phyloP scores from a whole-genome alignment of 2,888 invertebrate species.

The Argyra leucocephala region DNA sequence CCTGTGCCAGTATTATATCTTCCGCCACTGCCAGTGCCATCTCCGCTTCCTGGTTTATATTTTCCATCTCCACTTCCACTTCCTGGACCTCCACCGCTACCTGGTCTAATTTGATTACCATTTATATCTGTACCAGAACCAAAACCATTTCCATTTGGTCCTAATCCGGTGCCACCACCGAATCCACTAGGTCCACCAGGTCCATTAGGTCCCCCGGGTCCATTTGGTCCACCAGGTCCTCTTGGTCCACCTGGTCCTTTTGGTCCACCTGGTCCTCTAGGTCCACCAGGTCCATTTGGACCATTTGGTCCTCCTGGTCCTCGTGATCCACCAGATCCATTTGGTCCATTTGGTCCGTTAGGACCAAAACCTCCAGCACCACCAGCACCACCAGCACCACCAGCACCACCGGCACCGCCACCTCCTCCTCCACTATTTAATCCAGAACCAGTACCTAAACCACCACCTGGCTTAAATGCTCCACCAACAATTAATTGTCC shows the following conservation, averaged over 20 bases:
- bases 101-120: neutral
- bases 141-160: neutral
- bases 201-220: conserved; percentile 21
- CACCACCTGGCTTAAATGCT: conserved; percentile 27
- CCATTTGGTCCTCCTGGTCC: conserved; percentile 20
- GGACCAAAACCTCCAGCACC: conserved; percentile 23
- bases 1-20: conserved; percentile 16
- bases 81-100: neutral
- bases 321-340: conserved; percentile 21
- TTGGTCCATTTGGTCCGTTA: conserved; percentile 23
- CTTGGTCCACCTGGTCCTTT: neutral
- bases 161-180: conserved; percentile 10
- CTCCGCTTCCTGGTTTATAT: conserved; percentile 15
- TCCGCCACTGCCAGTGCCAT: conserved; percentile 17
- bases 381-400: conserved; percentile 20
- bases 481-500: conserved; percentile 18
- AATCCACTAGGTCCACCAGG: conserved; percentile 12
- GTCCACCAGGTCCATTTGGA: neutral
- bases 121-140: neutral
- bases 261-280: neutral
- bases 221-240: conserved; percentile 17
- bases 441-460: conserved; percentile 24
- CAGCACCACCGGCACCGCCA: conserved; percentile 14
- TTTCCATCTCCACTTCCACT: conserved; percentile 9
- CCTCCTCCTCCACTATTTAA: conserved; percentile 20